These are phyloP conservation scores for Asbolus verrucosus DNA, from an alignment of 1,140 invertebrate species.

Conservation along the genomic window DNA sequence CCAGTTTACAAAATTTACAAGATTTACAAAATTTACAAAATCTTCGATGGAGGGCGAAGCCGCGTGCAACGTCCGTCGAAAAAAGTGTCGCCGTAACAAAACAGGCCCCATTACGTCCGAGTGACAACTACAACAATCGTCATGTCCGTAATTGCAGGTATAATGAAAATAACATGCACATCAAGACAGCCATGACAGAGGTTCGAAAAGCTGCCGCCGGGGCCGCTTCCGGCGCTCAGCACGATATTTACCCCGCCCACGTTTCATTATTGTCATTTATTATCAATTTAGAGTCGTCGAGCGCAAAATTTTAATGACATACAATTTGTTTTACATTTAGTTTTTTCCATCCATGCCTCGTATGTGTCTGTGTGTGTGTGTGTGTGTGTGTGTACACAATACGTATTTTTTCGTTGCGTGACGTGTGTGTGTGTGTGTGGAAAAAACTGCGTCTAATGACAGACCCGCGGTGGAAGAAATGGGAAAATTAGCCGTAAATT, in stretches of 20 bases:
- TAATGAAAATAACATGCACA: slow-evolving; percentile 45
- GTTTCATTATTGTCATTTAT: slow-evolving; percentile 65
- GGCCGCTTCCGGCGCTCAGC: slow-evolving; percentile 59
- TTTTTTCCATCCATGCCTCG: slow-evolving; percentile 48
- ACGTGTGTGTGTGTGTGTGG: slow-evolving; percentile 45
- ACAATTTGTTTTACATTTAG: slow-evolving; percentile 63
- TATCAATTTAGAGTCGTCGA: slow-evolving; percentile 62
- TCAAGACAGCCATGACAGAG: slow-evolving; percentile 49
- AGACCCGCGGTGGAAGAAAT: slow-evolving; percentile 42
- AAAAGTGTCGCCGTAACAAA: background rate
- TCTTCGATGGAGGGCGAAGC: no score
- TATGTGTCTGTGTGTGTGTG: slow-evolving; percentile 27
- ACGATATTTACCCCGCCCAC: slow-evolving; percentile 58
- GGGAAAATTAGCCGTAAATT: slow-evolving; percentile 53
- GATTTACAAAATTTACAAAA: no score
- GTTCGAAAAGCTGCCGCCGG: slow-evolving; percentile 54
- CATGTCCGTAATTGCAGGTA: slow-evolving; percentile 45
- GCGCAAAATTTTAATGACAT: slow-evolving; percentile 64
- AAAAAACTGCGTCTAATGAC: slow-evolving; percentile 48
- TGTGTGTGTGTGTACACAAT: slow-evolving; percentile 42
- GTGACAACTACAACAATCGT: slow-evolving; percentile 45
- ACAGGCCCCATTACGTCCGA: slow-evolving; percentile 22
- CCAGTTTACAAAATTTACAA: no score
- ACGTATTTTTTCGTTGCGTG: slow-evolving; percentile 49
- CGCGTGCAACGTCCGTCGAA: background rate